Evolutionary conservation across 2,113 vertebrate genomes (phyloP).

Genomic region (Xiphophorus maculatus): DNA sequence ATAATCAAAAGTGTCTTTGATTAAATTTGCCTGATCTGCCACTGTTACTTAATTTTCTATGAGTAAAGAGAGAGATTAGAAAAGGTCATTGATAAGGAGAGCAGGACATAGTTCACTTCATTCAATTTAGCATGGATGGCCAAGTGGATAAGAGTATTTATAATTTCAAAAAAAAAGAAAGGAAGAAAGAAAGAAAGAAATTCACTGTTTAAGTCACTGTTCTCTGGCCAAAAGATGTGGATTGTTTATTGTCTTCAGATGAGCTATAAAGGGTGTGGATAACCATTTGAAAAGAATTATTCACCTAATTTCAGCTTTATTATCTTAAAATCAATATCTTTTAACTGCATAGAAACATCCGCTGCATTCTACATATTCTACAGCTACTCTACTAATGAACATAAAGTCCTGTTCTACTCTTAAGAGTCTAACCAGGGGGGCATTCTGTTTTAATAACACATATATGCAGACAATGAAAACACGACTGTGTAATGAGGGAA

Average conservation of each 20-base stretch:
- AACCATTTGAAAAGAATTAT: background rate
- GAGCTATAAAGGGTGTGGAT: background rate
- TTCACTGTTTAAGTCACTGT: background rate
- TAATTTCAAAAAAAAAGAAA: slow-evolving; percentile 3
- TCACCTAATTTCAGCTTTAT: background rate
- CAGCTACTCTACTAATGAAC: background rate
- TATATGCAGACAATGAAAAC: too few species aligned
- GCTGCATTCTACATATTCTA: background rate
- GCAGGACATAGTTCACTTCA: background rate
- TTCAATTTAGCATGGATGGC: background rate
- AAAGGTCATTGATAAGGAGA: slow-evolving; percentile 20
- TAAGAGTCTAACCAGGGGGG: background rate
- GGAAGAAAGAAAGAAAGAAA: too few species aligned
- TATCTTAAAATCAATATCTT: background rate
- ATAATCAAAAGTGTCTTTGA: slow-evolving; percentile 18
- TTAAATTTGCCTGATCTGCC: slow-evolving; percentile 10
- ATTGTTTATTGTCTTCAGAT: background rate
- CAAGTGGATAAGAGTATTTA: background rate
- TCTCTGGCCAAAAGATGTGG: background rate
- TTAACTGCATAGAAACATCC: background rate
- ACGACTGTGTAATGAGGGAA: too few species aligned
- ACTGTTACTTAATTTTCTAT: slow-evolving; percentile 19
- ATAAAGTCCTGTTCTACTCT: background rate
- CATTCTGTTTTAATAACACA: too few species aligned
- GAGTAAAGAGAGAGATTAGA: background rate